These are phyloP conservation scores for Meiosimyza platycephala DNA, from an alignment of 2,888 invertebrate species.

Conservation along the genomic window DNA sequence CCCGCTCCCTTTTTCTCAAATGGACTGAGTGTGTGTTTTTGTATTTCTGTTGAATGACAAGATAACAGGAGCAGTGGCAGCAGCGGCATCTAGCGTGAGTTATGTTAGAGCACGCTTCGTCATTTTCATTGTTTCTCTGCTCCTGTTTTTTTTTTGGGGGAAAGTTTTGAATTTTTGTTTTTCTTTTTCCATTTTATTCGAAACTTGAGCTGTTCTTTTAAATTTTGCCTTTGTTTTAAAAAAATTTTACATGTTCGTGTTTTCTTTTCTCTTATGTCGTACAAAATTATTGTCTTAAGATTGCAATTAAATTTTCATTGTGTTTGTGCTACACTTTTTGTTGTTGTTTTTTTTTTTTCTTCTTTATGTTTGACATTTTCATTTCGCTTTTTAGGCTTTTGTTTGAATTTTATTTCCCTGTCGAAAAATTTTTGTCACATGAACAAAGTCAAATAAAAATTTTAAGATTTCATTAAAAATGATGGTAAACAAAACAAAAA, in stretches of 20 bases:
- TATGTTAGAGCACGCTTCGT: constrained; percentile 14
- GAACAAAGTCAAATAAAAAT: no score
- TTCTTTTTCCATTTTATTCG: not conserved
- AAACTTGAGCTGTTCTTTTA: not conserved
- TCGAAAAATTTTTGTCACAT: no score
- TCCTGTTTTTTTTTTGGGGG: not conserved
- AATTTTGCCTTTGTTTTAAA: constrained; percentile 9
- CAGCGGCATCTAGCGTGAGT: constrained; percentile 16
- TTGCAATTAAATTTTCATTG: constrained; percentile 24
- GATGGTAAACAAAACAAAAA: no score
- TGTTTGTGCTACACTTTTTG: not conserved
- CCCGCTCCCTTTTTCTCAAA: not conserved
- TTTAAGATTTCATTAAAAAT: no score
- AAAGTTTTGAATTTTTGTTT: not conserved
- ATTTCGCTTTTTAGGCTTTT: not conserved
- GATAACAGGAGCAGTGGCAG: constrained; percentile 13
- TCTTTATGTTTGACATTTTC: not conserved
- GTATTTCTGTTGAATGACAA: constrained; percentile 14
- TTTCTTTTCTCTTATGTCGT: not conserved
- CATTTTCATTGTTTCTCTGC: not conserved
- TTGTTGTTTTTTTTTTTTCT: no score
- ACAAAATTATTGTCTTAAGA: constrained; percentile 12
- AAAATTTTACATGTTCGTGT: not conserved
- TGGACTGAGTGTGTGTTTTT: constrained; percentile 8
- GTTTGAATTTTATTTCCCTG: not conserved